Evolutionary conservation across 2,797 vertebrate genomes (phyloP).

Genomic region (Channallabes apus): DNA sequence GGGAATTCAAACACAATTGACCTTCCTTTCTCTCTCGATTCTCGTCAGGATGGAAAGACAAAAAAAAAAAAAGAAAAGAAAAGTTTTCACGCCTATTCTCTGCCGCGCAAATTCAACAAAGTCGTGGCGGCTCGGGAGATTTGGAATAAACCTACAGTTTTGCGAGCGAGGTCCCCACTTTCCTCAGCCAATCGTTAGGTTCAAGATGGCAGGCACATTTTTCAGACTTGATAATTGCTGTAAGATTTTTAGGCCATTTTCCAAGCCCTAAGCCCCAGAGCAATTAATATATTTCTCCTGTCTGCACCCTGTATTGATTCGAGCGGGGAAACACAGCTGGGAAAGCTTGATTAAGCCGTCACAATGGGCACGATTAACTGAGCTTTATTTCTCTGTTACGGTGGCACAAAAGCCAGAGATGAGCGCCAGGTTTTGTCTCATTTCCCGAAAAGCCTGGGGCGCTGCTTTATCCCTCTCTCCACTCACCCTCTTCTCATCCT

Average conservation of each 20-base stretch:
- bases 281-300: slow-evolving; percentile 53
- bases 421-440: slow-evolving; percentile 27
- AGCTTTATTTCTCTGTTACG: slow-evolving; percentile 67
- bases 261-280: slow-evolving; percentile 52
- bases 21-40: slow-evolving; percentile 37
- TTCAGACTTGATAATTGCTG: slow-evolving; percentile 53
- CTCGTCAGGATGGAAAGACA: background rate
- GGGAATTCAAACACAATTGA: slow-evolving; percentile 46
- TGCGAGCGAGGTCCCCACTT: slow-evolving; percentile 11
- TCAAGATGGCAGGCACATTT: slow-evolving; percentile 39
- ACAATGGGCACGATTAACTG: slow-evolving; percentile 69
- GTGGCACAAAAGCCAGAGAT: slow-evolving; percentile 49
- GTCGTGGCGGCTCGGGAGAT: background rate
- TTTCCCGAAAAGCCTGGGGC: slow-evolving; percentile 22
- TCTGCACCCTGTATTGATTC: slow-evolving; percentile 55
- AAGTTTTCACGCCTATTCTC: background rate
- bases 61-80: background rate
- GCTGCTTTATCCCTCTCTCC: slow-evolving; percentile 28
- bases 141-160: slow-evolving; percentile 26
- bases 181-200: slow-evolving; percentile 33
- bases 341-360: slow-evolving; percentile 71
- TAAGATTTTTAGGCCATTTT: slow-evolving; percentile 53
- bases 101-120: slow-evolving; percentile 12
- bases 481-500: slow-evolving; percentile 92
- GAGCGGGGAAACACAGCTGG: slow-evolving; percentile 61